A percentile compares a stretch with the other conserved stretches of the same genome.
phyloP scores from a whole-genome alignment of 2,113 vertebrate genomes.

The Aspiorhynchus laticeps region DNA sequence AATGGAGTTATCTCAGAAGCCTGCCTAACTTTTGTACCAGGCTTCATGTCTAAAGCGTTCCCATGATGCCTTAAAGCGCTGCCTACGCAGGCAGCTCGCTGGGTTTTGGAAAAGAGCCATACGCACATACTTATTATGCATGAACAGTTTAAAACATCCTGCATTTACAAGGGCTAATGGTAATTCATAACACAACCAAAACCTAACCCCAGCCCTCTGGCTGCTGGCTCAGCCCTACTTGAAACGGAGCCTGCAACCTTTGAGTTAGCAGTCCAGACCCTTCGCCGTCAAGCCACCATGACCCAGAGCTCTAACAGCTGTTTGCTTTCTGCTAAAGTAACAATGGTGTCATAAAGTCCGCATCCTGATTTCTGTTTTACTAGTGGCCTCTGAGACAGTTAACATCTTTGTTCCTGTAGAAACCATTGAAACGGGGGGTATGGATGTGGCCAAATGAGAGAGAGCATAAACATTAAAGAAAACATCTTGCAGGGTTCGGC shows the following conservation, averaged over 20 bases:
- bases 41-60: neutral
- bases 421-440: conserved; percentile 20
- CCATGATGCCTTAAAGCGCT: neutral
- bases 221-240: conserved; percentile 25
- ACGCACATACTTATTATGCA: conserved; percentile 12
- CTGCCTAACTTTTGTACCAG: neutral
- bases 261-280: conserved; percentile 13
- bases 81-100: neutral
- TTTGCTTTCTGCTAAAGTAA: conserved; percentile 38
- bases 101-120: conserved; percentile 31
- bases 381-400: conserved; percentile 11
- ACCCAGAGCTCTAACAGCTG: conserved; percentile 30
- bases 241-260: conserved; percentile 23
- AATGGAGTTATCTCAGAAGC: neutral
- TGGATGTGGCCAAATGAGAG: conserved; percentile 1
- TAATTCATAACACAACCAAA: conserved; percentile 27
- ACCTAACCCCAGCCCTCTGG: conserved; percentile 18
- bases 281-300: neutral
- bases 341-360: conserved; percentile 33
- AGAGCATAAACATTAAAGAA: conserved; percentile 13
- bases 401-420: conserved; percentile 40
- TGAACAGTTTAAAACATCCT: conserved; percentile 26
- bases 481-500: conserved; percentile 41
- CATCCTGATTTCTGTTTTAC: conserved; percentile 32
- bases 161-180: conserved; percentile 31